Evolutionary conservation across 2,888 invertebrate species (phyloP), one percentile per base, ranked within the genome.

Genomic region (Lamellibrachia satsuma): DNA sequence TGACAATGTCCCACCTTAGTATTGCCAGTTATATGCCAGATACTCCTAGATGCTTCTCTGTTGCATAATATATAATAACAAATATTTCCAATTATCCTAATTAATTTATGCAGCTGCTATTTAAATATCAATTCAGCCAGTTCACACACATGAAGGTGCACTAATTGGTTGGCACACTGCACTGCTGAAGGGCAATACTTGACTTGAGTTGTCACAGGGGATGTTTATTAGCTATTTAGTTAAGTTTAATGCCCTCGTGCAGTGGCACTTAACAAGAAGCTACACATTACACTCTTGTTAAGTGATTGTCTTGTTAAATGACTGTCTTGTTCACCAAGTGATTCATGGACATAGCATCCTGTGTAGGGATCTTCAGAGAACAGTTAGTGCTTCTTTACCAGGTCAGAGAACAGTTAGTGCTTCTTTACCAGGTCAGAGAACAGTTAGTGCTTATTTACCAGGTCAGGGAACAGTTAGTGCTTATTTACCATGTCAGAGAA

Each of bases 141-240:
- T 39, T 39, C 0, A 22, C 22, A 22, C 6, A n/a, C n/a, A n/a
- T 11, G 75, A n/a, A 75, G 75, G n/a, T 6, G 75, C 22, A 22
- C 75, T 75, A 75, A 75, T 75, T 75, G 75, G 75, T 22, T n/a
- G 22, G 75, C 15, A 75, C 75, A 22, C 15, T 75, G 22, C 75
- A 75, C 75, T n/a, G 6, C 22, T 75, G n/a, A 22, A 75, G 75
- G 75, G 75, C 75, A 75, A 22, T 15, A 15, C 22, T 75, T 22
- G 75, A 75, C 22, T 75, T 15, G 15, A 15, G n/a, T 75, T 75
- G 75, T 75, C 22, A 75, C 75, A 1, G 75, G 6, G n/a, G 75
- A 75, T 75, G 75, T 75, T 75, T 75, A 75, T 75, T 75, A 75
- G 15, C 75, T 75, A 75, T 75, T n/a, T 75, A n/a, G 75, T 39